Evolutionary conservation across 2,888 invertebrate genomes (phyloP), one percentile per base, ranked within the genome.

Genomic region (Malachius bipustulatus): DNA sequence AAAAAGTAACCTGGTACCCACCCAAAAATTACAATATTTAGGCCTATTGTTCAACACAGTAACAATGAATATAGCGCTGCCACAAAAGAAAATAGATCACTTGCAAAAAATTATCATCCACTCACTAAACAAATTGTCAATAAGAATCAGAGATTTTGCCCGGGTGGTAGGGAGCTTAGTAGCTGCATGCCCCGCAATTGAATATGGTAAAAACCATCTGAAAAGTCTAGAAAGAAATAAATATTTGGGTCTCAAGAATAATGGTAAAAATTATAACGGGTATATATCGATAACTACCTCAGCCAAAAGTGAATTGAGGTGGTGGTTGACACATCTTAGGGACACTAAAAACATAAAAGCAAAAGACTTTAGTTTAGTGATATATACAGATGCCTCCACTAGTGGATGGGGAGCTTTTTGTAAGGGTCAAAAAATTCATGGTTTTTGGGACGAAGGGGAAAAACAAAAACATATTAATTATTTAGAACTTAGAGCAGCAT

Each of bases 401-500:
- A n/a, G n/a, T n/a, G n/a, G n/a, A n/a, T n/a, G n/a, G n/a, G n/a
- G n/a, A n/a, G n/a, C n/a, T n/a, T n/a, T n/a, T n/a, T n/a, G n/a
- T n/a, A n/a, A n/a, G n/a, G n/a, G n/a, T n/a, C n/a, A n/a, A n/a
- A n/a, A n/a, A n/a, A n/a, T n/a, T n/a, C n/a, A n/a, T n/a, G n/a
- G n/a, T n/a, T n/a, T n/a, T n/a, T n/a, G n/a, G n/a, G n/a, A n/a
- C n/a, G n/a, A n/a, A n/a, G n/a, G n/a, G n/a, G n/a, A n/a, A n/a
- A n/a, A n/a, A n/a, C n/a, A n/a, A n/a, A n/a, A n/a, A n/a, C n/a
- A n/a, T n/a, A n/a, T n/a, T n/a, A n/a, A n/a, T n/a, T n/a, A n/a
- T n/a, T n/a, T n/a, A n/a, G n/a, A n/a, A n/a, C n/a, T n/a, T n/a
- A 50, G 41, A 37, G 46, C 47, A 3, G 35, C 30, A 9, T 41